These are phyloP conservation scores for Gorsachius goisagi DNA, from an alignment of 2,113 vertebrate genomes.

Conservation along the genomic window DNA sequence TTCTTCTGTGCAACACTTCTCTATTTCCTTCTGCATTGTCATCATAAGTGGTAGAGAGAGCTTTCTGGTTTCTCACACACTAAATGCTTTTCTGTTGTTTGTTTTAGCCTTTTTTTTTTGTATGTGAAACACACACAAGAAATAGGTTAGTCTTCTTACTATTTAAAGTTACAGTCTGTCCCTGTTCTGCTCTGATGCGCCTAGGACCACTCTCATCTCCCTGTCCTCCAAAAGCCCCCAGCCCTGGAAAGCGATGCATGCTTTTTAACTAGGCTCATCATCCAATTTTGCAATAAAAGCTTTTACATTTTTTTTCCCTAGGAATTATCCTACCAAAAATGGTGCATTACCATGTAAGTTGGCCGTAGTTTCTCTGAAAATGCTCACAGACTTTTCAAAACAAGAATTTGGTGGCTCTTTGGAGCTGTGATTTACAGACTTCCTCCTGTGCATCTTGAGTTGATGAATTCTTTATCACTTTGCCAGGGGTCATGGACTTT, in stretches of 20 bases:
- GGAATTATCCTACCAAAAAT: background rate
- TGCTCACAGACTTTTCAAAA: background rate
- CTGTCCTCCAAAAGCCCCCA: background rate
- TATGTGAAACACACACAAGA: background rate
- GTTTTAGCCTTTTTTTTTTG: background rate
- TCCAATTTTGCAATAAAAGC: background rate
- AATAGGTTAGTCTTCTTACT: background rate
- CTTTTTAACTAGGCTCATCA: background rate
- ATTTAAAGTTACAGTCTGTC: background rate
- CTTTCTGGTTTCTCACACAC: background rate
- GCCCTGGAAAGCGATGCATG: accelerated
- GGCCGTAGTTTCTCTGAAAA: background rate
- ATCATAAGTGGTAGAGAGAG: background rate
- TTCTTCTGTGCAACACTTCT: background rate
- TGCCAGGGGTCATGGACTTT: background rate
- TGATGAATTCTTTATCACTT: background rate
- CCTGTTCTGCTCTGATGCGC: background rate
- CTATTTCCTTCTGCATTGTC: background rate
- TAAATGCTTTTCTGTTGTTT: background rate
- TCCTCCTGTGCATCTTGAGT: background rate
- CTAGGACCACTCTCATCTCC: background rate
- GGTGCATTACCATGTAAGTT: background rate
- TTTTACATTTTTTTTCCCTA: background rate
- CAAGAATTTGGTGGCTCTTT: background rate
- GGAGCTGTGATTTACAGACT: background rate